These are phyloP conservation scores for Paralvinella palmiformis DNA, from an alignment of 1,140 invertebrate species.

Conservation along the genomic window DNA sequence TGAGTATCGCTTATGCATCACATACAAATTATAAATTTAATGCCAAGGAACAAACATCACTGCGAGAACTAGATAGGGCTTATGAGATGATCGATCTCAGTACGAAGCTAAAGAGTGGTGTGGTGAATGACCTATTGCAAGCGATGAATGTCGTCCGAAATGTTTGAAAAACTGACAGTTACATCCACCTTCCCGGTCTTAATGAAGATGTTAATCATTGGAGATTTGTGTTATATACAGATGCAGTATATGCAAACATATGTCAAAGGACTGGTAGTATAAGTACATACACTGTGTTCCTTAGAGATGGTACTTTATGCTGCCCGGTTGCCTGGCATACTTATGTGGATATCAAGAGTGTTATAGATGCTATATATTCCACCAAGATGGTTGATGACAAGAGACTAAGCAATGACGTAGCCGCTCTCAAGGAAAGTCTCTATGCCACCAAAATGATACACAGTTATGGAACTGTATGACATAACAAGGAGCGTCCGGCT, in stretches of 20 bases:
- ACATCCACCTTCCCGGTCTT: background rate
- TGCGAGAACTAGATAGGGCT: slow-evolving; percentile 21
- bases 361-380: background rate
- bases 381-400: too few relatives aligned
- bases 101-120: slow-evolving; percentile 11
- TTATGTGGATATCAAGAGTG: slow-evolving; percentile 3
- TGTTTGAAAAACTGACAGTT: slow-evolving; percentile 14
- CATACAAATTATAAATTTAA: slow-evolving; percentile 22
- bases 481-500: background rate
- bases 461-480: background rate
- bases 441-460: background rate
- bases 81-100: slow-evolving; percentile 23
- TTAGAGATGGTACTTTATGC: slow-evolving; percentile 14
- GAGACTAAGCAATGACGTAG: background rate
- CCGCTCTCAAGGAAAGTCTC: background rate
- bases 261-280: slow-evolving; percentile 20
- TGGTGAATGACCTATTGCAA: slow-evolving; percentile 11
- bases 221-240: background rate
- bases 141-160: slow-evolving; percentile 20
- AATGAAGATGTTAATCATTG: too few relatives aligned
- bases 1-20: slow-evolving; percentile 14
- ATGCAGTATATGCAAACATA: slow-evolving; percentile 20
- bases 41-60: slow-evolving; percentile 20
- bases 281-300: slow-evolving; percentile 12
- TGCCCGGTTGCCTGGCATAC: slow-evolving; percentile 20